These are phyloP conservation scores for Ellobius talpinus DNA, from an alignment of 2,113 vertebrate species.

Conservation along the genomic window DNA sequence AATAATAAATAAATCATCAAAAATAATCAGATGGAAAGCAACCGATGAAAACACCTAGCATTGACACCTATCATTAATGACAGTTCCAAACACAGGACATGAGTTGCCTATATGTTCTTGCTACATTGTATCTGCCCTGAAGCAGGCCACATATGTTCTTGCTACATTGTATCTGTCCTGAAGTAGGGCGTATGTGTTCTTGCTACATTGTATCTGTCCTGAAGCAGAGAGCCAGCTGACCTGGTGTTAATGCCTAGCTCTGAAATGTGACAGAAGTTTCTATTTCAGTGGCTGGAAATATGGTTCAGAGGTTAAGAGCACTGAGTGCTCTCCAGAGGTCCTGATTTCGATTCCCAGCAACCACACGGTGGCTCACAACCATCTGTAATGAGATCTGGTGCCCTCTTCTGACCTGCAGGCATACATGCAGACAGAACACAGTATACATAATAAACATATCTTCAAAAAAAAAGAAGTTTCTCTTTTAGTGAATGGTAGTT, in stretches of 20 bases:
- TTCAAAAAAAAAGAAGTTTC: background rate
- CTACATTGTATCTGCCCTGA: background rate
- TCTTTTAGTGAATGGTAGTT: background rate
- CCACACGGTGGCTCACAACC: too few species aligned
- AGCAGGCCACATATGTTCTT: background rate
- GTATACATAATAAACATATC: too few species aligned
- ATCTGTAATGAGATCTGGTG: too few species aligned
- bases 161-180: background rate
- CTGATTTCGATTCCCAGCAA: too few species aligned
- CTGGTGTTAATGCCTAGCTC: background rate
- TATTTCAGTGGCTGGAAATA: background rate
- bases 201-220: background rate
- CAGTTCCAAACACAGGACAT: too few species aligned
- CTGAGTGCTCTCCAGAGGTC: too few species aligned
- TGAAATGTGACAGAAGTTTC: background rate
- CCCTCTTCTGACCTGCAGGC: too few species aligned
- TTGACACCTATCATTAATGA: too few species aligned
- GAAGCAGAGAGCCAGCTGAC: too few species aligned
- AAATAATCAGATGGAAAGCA: background rate
- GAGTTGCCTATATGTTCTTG: background rate
- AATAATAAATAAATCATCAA: background rate
- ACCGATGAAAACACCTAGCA: background rate
- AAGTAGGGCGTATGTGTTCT: accelerated
- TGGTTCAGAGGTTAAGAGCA: too few species aligned
- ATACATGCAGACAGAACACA: too few species aligned